Conservation (phyloP, 2,888 invertebrate species). For the Drosophila falleni region DNA sequence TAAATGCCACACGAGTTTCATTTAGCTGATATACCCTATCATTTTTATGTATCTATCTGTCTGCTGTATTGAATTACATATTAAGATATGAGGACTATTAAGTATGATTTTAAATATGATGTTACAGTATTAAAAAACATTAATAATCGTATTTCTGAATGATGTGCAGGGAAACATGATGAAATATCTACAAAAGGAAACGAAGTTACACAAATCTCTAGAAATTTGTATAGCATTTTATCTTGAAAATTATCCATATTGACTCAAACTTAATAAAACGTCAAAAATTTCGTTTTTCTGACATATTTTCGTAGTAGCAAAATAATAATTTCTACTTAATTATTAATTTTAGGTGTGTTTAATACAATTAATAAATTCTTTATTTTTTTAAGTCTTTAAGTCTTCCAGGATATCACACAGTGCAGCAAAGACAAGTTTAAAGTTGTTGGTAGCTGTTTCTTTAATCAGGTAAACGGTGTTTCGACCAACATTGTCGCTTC, state of each 20-base stretch:
- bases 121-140: background rate
- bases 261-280: too few relatives aligned
- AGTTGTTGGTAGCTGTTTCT: conserved; percentile 27
- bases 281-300: too few relatives aligned
- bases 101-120: background rate
- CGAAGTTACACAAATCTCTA: too few relatives aligned
- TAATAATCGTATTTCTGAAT: background rate
- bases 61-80: too few relatives aligned
- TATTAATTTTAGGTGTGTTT: too few relatives aligned
- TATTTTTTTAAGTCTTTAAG: background rate
- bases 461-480: conserved; percentile 39
- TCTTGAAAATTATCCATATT: background rate
- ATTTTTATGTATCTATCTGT: background rate
- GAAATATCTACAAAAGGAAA: too few relatives aligned
- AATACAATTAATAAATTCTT: too few relatives aligned
- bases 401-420: conserved; percentile 16
- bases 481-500: conserved; percentile 14
- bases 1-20: conserved; percentile 28
- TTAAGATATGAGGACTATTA: background rate
- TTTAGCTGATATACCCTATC: conserved; percentile 27
- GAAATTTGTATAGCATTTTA: background rate
- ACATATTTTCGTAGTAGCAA: too few relatives aligned
- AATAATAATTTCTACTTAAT: too few relatives aligned
- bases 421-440: background rate
- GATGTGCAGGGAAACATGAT: background rate